phyloP scores from a whole-genome alignment of 2,797 vertebrate species.

The Odontamblyopus lacepedii region DNA sequence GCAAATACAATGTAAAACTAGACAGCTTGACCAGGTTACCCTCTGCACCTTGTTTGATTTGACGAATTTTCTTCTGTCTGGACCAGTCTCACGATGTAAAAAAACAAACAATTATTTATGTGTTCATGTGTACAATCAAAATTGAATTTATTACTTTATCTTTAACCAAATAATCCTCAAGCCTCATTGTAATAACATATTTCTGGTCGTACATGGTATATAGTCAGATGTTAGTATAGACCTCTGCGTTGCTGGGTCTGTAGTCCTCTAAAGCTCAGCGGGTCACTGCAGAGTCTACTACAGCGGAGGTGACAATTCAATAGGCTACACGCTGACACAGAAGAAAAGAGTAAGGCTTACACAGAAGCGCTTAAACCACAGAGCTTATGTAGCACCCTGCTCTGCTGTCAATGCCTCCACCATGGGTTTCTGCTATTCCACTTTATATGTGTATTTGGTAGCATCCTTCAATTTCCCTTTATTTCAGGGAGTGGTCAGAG shows the following conservation, averaged over 20 bases:
- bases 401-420: neutral
- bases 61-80: too few species aligned
- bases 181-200: neutral
- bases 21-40: too few species aligned
- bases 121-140: too few species aligned
- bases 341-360: constrained; percentile 14
- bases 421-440: neutral
- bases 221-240: neutral
- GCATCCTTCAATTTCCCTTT: neutral
- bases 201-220: neutral
- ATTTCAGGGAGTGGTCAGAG: neutral
- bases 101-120: too few species aligned
- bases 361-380: neutral
- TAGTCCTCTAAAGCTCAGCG: constrained; percentile 23
- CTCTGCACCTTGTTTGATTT: too few species aligned
- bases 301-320: constrained; percentile 25
- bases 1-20: too few species aligned
- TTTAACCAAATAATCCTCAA: neutral
- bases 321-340: constrained; percentile 18
- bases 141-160: neutral
- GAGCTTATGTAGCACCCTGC: constrained; percentile 14
- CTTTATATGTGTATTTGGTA: neutral
- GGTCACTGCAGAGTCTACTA: constrained; percentile 13
- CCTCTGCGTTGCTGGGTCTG: constrained; percentile 12
- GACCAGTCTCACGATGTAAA: too few species aligned